Base-by-base conservation (phyloP, 2,113 vertebrate genomes). In the Atractosteus spatula region DNA sequence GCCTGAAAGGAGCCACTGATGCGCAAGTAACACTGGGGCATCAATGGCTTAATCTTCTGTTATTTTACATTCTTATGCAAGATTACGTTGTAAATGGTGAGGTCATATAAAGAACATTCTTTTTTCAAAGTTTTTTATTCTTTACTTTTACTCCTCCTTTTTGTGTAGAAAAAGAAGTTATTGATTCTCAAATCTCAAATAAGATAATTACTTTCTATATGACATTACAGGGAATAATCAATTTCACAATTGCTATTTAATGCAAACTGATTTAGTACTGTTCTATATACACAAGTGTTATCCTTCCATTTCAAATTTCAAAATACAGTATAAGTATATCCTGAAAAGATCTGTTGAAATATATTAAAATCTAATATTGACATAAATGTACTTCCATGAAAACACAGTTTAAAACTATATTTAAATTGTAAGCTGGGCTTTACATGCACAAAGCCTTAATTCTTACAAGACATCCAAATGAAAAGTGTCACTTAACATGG, bases 41-140 rank as follows among this genome's bases (percentile, higher is more conserved):
- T 89, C 84, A 90, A 90, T 88, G 79, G 86, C 86, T 90, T 91
- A 91, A 92, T 92, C 91, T 82, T 59, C 74, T 82, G 77, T 81
- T 74, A 80, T 88, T 86, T 81, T 81, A 85, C 84, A 85, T 88
- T 88, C 82, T 88, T 85, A 88, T 86, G 83, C 80, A 81, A 90
- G 87, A 91, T 89, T 87, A 89, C 81, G 77, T 82, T 81, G 82
- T 84, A 88, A 86, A 89, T 77, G 81, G 41, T 76, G 74, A 65
- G 41, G 44, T 44, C 42, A 66, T 75, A 71, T 56, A 64, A 65
- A 57, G 76, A 77, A 85, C 74, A 80, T 83, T 77, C 42, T 65
- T 69, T 29, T 16, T 42, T 41, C 51, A 7, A 14, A 3, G 43
- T n/a, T 61, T 14, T 47, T 54, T 62, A n/a, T 41, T 29, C 4